These are phyloP conservation scores for Xenopus laevis DNA, from an alignment of 2,113 vertebrate species.

Conservation along the genomic window DNA sequence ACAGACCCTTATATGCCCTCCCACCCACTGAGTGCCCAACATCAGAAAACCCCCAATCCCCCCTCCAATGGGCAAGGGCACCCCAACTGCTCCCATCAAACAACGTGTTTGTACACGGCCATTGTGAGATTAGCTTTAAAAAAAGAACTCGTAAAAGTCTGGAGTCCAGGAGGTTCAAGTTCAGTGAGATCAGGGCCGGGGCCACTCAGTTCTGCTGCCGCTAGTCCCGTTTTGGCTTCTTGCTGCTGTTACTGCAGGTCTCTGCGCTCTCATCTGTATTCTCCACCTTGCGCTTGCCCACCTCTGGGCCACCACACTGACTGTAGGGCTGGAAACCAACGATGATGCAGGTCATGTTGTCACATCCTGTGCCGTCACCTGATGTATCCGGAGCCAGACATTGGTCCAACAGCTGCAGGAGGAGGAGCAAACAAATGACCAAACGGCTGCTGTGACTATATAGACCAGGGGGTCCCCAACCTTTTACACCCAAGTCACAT, in stretches of 20 bases:
- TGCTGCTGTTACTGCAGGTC: slow-evolving; percentile 59
- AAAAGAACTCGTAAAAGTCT: slow-evolving; percentile 63
- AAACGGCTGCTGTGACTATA: too few relatives aligned
- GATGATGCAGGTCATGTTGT: slow-evolving; percentile 98
- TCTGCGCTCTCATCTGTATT: slow-evolving; percentile 30
- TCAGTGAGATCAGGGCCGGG: slow-evolving; percentile 53
- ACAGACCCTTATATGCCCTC: slow-evolving; percentile 47
- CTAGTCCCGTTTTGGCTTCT: slow-evolving; percentile 70
- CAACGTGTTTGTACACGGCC: slow-evolving; percentile 49
- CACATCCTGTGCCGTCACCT: slow-evolving; percentile 94
- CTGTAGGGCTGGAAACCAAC: slow-evolving; percentile 76
- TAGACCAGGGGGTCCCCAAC: too few relatives aligned
- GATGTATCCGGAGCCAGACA: slow-evolving; percentile 97
- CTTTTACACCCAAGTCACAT: too few relatives aligned
- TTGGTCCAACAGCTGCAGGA: slow-evolving; percentile 89
- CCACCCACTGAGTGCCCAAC: slow-evolving; percentile 48
- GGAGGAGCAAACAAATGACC: background rate
- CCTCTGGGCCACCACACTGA: slow-evolving; percentile 54
- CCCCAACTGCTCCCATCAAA: too few relatives aligned
- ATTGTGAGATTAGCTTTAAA: slow-evolving; percentile 69
- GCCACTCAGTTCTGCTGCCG: slow-evolving; percentile 85
- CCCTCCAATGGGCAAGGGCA: background rate
- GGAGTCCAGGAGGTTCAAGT: slow-evolving; percentile 41
- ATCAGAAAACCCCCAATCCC: slow-evolving; percentile 17
- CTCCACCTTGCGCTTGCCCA: slow-evolving; percentile 79